phyloP scores from a whole-genome alignment of 2,888 invertebrate species.

The Euspilapteryx auroguttella region DNA sequence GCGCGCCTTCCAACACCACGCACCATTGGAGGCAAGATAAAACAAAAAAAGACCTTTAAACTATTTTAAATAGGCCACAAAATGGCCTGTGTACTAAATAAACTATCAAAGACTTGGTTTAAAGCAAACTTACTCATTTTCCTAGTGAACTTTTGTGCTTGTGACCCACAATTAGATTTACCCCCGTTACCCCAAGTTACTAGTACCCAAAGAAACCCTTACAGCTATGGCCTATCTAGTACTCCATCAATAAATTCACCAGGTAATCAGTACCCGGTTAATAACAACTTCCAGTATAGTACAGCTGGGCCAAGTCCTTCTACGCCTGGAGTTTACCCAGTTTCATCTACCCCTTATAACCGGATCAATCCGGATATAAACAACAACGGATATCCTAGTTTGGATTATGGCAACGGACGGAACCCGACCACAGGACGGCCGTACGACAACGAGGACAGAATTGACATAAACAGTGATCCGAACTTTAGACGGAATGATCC shows the following conservation, averaged over 20 bases:
- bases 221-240: conserved; percentile 31
- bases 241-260: conserved; percentile 37
- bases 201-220: conserved; percentile 30
- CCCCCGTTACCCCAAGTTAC: conserved; percentile 46
- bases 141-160: conserved; percentile 16
- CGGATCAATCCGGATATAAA: conserved; percentile 45
- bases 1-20: conserved; percentile 39
- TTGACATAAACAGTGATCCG: conserved; percentile 43
- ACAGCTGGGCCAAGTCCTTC: conserved; percentile 24
- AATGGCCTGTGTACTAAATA: conserved; percentile 35
- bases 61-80: conserved; percentile 13
- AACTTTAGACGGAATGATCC: conserved; percentile 52
- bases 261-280: conserved; percentile 37
- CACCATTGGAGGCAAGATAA: conserved; percentile 19
- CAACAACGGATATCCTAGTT: conserved; percentile 42
- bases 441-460: conserved; percentile 41
- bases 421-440: conserved; percentile 32
- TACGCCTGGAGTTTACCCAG: conserved; percentile 26
- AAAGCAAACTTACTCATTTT: conserved; percentile 19
- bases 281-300: conserved; percentile 32
- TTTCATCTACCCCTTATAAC: conserved; percentile 33
- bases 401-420: conserved; percentile 27
- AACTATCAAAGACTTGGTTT: conserved; percentile 20
- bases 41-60: conserved; percentile 8
- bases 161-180: conserved; percentile 52